Conservation (phyloP, 2,888 invertebrate genomes). For the Aromia moschata region DNA sequence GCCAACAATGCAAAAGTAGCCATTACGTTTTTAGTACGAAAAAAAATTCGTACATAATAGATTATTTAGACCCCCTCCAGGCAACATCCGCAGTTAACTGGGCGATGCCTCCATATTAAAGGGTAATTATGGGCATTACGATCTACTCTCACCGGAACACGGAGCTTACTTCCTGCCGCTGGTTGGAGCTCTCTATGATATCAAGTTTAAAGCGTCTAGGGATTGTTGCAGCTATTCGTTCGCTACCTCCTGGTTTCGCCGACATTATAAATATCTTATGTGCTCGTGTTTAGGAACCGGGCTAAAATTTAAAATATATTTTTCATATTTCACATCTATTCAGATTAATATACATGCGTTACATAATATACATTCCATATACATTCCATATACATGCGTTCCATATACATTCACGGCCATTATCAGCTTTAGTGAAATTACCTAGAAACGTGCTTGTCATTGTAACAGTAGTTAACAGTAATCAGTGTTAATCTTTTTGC, state of each 20-base stretch:
- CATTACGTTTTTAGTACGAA: conserved; percentile 15
- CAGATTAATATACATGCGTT: too few species aligned
- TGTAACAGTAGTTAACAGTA: too few species aligned
- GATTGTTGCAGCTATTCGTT: conserved; percentile 6
- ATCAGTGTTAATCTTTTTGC: too few species aligned
- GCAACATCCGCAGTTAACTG: conserved; percentile 46
- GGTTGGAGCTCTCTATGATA: conserved; percentile 19
- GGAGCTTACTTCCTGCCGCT: conserved; percentile 32
- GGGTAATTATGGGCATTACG: conserved; percentile 55
- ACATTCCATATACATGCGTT: neutral
- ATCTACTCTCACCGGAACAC: conserved; percentile 51
- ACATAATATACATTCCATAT: neutral
- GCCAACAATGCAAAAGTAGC: conserved; percentile 12
- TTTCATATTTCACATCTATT: too few species aligned
- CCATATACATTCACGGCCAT: too few species aligned
- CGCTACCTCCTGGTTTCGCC: conserved; percentile 8
- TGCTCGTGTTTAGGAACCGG: neutral
- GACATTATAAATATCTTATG: conserved; percentile 16
- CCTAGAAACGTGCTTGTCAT: too few species aligned
- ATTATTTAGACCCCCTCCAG: conserved; percentile 47
- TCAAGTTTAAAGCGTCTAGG: conserved; percentile 20
- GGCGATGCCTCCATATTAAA: conserved; percentile 53
- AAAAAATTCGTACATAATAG: conserved; percentile 46
- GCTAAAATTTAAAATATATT: neutral
- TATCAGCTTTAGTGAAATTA: too few species aligned